Base-by-base conservation (phyloP, 2,797 vertebrate genomes). In the Aldrovandia affinis region DNA sequence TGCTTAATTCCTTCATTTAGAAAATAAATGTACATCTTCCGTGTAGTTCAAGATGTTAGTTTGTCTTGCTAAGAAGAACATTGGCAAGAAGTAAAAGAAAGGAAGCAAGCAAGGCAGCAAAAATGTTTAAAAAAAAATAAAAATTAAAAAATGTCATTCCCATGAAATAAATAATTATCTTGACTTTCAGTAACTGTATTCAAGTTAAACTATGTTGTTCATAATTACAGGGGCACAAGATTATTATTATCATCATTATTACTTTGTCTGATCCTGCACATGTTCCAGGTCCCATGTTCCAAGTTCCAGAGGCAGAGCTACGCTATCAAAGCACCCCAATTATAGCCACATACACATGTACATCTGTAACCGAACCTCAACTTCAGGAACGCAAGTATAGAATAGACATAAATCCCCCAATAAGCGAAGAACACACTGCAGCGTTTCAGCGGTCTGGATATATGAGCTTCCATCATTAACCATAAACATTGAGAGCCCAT, bases 321-420 rank as follows among this genome's bases (percentile, higher is more conserved):
- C 47, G 14, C 75, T 52, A 18, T 25, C 22, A 25, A 3, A 9
- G 47, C 44, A 20, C 2, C 73, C 33, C 28, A n/a, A 73, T 82
- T 73, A 54, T 52, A 82, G 39, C 47, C 65, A 52, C 28, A 54
- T n/a, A n/a, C n/a, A n/a, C n/a, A n/a, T n/a, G n/a, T n/a, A n/a
- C n/a, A n/a, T n/a, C n/a, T n/a, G n/a, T 82, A 42, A 70, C n/a
- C 33, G 28, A 7, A 25, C 8, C 65, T 30, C 15, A 25, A 20
- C 28, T 36, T 61, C 57, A 61, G 25, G 57, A 36, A 28, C 1
- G 28, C 68, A 36, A 2, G 15, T 15, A 5, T 25, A 36, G 68
- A 73, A 28, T n/a, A n/a, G n/a, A n/a, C n/a, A n/a, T 50, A 50
- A 50, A 50, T 50, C 47, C 47, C 47, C 47, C 6, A 50, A n/a